Evolutionary conservation across 2,888 invertebrate species (phyloP).

Genomic region (Tolmerus cingulatus): DNA sequence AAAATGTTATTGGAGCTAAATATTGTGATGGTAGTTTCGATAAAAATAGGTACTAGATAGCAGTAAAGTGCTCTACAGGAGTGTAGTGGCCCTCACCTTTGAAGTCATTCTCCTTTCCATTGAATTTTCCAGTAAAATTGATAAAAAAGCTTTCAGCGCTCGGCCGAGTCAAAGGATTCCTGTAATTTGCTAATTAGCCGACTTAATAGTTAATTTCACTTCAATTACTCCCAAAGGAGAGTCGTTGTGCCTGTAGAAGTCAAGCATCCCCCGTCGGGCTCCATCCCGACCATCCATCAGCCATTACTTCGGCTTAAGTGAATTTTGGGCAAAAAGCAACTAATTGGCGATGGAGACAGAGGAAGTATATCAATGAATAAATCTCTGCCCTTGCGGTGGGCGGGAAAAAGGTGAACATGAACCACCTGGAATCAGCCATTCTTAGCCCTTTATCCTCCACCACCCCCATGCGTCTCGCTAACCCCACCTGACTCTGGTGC

Average conservation of each 20-base stretch:
- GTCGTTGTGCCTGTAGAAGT: background rate
- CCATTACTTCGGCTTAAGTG: background rate
- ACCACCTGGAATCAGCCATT: background rate
- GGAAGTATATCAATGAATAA: background rate
- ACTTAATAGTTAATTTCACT: constrained; percentile 21
- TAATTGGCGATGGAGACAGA: background rate
- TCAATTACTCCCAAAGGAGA: background rate
- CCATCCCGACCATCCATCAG: background rate
- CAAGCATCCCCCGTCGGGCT: background rate
- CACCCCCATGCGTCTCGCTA: background rate
- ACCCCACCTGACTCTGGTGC: background rate
- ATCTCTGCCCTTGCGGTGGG: background rate
- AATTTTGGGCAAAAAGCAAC: background rate
- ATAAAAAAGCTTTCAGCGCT: background rate
- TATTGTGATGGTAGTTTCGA: background rate
- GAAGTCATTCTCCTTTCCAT: background rate
- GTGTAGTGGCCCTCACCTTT: background rate
- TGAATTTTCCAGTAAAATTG: background rate
- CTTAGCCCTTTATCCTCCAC: background rate
- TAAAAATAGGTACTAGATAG: background rate
- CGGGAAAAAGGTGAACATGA: background rate
- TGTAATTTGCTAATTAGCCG: constrained; percentile 5
- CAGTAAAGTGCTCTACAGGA: background rate
- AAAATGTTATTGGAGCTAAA: background rate
- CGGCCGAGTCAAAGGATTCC: background rate